Evolutionary conservation across 2,888 invertebrate species (phyloP).

Genomic region (Idaea biselata): DNA sequence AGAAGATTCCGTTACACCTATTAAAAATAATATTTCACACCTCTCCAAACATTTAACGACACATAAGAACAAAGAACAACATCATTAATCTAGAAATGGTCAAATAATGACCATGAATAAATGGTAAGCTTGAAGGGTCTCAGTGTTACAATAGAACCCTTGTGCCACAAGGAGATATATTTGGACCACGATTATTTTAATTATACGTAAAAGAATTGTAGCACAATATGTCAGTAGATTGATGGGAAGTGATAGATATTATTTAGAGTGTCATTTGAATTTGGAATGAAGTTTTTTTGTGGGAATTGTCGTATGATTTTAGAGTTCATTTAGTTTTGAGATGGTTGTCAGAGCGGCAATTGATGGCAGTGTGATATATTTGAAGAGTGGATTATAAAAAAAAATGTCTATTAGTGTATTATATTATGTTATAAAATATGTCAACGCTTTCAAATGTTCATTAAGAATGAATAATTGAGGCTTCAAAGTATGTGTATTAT

Average conservation of each 20-base stretch:
- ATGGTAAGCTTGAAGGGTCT: conserved; percentile 71
- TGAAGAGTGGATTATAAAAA: not conserved
- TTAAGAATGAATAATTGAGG: not conserved
- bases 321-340: conserved; percentile 3
- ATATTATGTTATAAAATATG: not conserved
- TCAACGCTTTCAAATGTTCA: not conserved
- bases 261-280: conserved; percentile 30
- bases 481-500: not conserved
- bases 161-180: conserved; percentile 55
- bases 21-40: conserved; percentile 74
- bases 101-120: conserved; percentile 81
- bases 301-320: conserved; percentile 8
- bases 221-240: conserved; percentile 62
- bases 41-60: conserved; percentile 64
- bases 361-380: not conserved
- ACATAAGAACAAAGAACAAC: conserved; percentile 69
- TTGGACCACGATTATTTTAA: conserved; percentile 61
- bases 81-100: conserved; percentile 77
- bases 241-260: conserved; percentile 41
- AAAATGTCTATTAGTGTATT: not conserved
- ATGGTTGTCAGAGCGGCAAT: not conserved
- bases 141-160: conserved; percentile 54
- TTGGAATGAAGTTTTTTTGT: conserved; percentile 27
- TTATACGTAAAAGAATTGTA: conserved; percentile 72
- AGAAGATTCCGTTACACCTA: conserved; percentile 63